Conservation (phyloP, 2,888 invertebrate genomes). For the Ceramica pisi region DNA sequence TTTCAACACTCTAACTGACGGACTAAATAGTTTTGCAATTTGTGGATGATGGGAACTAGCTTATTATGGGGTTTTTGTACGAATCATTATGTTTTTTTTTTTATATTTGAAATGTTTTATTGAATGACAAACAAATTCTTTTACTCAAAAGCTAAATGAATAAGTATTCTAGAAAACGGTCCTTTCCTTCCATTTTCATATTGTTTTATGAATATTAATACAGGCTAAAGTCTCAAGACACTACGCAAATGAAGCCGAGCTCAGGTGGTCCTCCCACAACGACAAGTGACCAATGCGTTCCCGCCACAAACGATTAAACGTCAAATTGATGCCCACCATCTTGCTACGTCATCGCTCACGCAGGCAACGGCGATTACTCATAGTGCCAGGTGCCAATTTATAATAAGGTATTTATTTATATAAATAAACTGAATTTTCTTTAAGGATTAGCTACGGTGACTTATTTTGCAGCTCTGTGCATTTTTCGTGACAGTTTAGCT, state of each 20-base stretch:
- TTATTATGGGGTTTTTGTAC: too few species aligned
- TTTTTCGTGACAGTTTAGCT: background rate
- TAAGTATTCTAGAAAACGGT: background rate
- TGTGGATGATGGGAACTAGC: too few species aligned
- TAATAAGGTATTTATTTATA: conserved; percentile 48
- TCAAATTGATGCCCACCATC: conserved; percentile 72
- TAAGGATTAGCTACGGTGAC: background rate
- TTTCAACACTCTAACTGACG: too few species aligned
- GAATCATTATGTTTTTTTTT: too few species aligned
- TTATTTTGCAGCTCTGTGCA: background rate
- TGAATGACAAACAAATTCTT: too few species aligned
- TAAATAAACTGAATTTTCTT: conserved; percentile 8
- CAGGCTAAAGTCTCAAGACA: conserved; percentile 26
- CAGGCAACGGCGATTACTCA: conserved; percentile 68
- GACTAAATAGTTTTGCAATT: too few species aligned
- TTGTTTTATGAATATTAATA: conserved; percentile 21
- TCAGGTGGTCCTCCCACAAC: conserved; percentile 57
- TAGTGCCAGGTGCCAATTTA: conserved; percentile 65
- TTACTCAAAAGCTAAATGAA: too few species aligned
- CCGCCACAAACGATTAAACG: conserved; percentile 69
- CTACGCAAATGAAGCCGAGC: conserved; percentile 6
- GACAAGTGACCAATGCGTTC: conserved; percentile 71
- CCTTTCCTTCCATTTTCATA: background rate
- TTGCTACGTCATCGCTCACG: conserved; percentile 71
- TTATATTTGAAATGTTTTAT: too few species aligned